Base-by-base conservation (phyloP, 1,140 invertebrate species). In the Nebria ingens region DNA sequence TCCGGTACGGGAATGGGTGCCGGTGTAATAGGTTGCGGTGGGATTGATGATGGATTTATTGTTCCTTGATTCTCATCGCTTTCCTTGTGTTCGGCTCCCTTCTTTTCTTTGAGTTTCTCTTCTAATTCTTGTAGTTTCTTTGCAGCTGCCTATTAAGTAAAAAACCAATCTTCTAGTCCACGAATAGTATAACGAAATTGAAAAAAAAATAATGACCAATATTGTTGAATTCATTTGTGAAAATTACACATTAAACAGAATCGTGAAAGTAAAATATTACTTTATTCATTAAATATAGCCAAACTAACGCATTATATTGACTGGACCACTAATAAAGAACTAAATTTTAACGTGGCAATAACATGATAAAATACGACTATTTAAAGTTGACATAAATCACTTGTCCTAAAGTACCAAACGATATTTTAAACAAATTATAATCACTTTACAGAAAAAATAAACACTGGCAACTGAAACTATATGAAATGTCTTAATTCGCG, bases 111-210 rank as follows among this genome's bases (percentile, higher is more conserved):
- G 2, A 79, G 68, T 56, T 81, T 79, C 55, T 83, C 78, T 53
- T 85, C 80, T 1, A 84, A 63, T 61, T 78, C 73, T 58, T 79
- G 76, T 15, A 84, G 63, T 64, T 84, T 84, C 55, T 83, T 81
- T 12, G 76, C 76, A 15, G 64, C 64, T 19, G 15, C 21, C 21
- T 40, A 19, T 11, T 11, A 51, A 9, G 6, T 49, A 49, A 9
- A 11, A 49, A n/a, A 6, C 25, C n/a, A n/a, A n/a, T n/a, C n/a
- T n/a, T n/a, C n/a, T n/a, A n/a, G n/a, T n/a, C n/a, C n/a, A n/a
- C n/a, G n/a, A n/a, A n/a, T n/a, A n/a, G n/a, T n/a, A n/a, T n/a
- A n/a, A n/a, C n/a, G n/a, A n/a, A n/a, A 34, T 34, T 34, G 25
- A 9, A 34, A 6, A 34, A 34, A 34, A 9, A 34, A 6, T 34